Evolutionary conservation across 2,888 invertebrate genomes (phyloP), one percentile per base, ranked within the genome.

Genomic region (Dermolepida albohirtum): DNA sequence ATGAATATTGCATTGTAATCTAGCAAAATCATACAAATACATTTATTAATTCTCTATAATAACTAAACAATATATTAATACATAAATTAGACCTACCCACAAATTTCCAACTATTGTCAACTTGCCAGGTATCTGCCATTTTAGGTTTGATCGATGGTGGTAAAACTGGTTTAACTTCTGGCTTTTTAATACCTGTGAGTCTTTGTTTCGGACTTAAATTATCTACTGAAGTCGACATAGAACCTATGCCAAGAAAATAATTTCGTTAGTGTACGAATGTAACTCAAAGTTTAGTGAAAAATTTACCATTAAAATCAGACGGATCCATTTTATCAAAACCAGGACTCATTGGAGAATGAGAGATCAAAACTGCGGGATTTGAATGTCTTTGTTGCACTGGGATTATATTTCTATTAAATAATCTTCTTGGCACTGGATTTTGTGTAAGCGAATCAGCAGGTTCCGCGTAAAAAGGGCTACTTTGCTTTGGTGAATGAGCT

Each of bases 91-190:
- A 85, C 86, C 87, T 87, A 88, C 92, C 90, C 83, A 94, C 92
- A 81, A 94, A 95, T 82, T 94, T 94, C 95, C 95, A 95, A 83
- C 94, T 93, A 77, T 93, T 94, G 83, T 95, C 95, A 69, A 95
- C 89, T 72, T 93, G 90, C 94, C 95, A 95, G 69, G 91, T 89
- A 67, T 86, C 86, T 81, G 72, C 86, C 74, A 72, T 81, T 80
- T 76, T 84, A 78, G 75, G 77, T 72, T 81, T 86, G 74, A 91
- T 87, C 73, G 88, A 86, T 0, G 92, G 93, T 1, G 92, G 90
- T 77, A 91, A 88, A 11, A 93, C 90, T 0, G 92, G 90, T 76
- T 91, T 91, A 70, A 89, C 88, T 72, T 89, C 87, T 0, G 89
- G 89, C 73, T 85, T 88, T 80, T 80, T 76, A 72, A 80, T 70